Evolutionary conservation across 2,113 vertebrate genomes (phyloP), one percentile per base, ranked within the genome.

Genomic region (Lynx canadensis): DNA sequence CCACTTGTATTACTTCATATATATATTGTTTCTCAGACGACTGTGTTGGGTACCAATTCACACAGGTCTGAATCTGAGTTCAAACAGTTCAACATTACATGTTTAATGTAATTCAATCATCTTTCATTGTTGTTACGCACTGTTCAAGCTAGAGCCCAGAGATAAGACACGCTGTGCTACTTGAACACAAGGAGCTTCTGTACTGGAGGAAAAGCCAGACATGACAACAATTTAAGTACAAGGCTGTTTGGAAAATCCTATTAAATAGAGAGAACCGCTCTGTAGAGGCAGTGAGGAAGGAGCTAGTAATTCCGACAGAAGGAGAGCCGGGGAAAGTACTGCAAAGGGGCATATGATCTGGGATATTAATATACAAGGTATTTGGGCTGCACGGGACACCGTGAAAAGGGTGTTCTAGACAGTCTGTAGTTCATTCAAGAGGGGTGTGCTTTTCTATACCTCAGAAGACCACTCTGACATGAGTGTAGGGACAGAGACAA

Each of bases 351-450:
- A 14, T 1, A 4, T 8, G 23, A 31, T 6, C 4, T 50, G 25
- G 36, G 16, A 4, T 69, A 50, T 25, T 25, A 12, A 38, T 25
- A 63, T 3, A 16, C 33, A 1, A 4, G n/a, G 12, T 6, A 29
- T 27, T 48, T 9, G 3, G 15, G 74, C 57, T 57, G 15, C 38
- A 3, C 10, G 36, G 18, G 16, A 36, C 36, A 27, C 18, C 5
- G 2, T 6, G 1, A 14, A 19, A 63, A 33, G 33, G 13, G 10
- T 3, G 0, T 16, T 14, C 13, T 29, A 15, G 31, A 7, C 4
- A 48, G 52, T n/a, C 45, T 13, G 19, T n/a, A 92, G 10, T 73
- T 92, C 82, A 63, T 31, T 19, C 21, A n/a, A 13, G 38, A 36
- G 3, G 14, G 2, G 0, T 8, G 13, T 76, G 50, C 19, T 21